Percentiles rank a stretch among this genome's conserved stretches.
phyloP scores from a whole-genome alignment of 2,113 vertebrate genomes.

The Oreochromis aureus region DNA sequence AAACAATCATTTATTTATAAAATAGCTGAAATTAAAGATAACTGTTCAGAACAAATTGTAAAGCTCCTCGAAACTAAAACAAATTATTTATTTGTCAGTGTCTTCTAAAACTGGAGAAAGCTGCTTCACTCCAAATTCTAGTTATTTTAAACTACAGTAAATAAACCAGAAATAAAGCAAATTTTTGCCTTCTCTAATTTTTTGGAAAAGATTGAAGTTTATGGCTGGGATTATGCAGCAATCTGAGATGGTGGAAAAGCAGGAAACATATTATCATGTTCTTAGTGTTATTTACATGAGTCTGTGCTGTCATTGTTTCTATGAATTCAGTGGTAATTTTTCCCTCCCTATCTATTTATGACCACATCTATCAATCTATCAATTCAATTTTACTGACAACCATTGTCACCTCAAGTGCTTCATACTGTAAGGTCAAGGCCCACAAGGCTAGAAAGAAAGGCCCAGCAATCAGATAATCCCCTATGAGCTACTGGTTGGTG shows the following conservation, averaged over 20 bases:
- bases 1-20: background rate
- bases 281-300: background rate
- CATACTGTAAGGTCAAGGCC: background rate
- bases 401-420: background rate
- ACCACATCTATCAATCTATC: background rate
- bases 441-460: background rate
- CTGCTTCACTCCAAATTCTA: background rate
- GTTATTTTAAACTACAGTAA: accelerated
- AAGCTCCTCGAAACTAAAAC: background rate
- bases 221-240: background rate
- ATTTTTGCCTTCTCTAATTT: background rate
- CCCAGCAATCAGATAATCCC: background rate
- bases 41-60: background rate
- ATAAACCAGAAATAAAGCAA: background rate
- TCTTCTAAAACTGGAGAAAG: background rate
- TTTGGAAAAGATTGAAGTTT: background rate
- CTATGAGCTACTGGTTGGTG: background rate
- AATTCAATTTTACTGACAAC: background rate
- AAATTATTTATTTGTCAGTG: background rate
- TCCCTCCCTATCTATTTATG: accelerated
- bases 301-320: accelerated
- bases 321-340: background rate
- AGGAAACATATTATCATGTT: background rate
- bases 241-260: background rate
- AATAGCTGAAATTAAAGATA: background rate